phyloP scores from a whole-genome alignment of 2,113 vertebrate species.

The Corydoras sp. region DNA sequence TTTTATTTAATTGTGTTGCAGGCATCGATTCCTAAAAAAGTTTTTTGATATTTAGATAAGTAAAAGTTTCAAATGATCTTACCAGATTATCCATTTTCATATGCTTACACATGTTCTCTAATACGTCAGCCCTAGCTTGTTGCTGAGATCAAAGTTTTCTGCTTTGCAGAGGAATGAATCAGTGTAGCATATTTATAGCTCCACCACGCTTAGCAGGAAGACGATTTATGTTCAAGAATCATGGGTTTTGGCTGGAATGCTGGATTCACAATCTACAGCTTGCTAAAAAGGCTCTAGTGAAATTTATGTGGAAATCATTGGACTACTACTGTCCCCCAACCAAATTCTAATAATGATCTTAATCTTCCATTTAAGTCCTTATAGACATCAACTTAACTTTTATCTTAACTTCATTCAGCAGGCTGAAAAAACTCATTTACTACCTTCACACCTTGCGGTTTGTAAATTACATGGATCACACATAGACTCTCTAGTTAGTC shows the following conservation, averaged over 20 bases:
- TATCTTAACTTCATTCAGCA: too few relatives aligned
- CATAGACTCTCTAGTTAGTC: too few relatives aligned
- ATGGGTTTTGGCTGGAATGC: conserved; percentile 44
- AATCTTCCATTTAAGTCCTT: not conserved
- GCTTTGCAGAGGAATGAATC: conserved; percentile 52
- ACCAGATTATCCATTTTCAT: too few relatives aligned
- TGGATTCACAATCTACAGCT: conserved; percentile 48
- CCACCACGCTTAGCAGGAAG: conserved; percentile 44
- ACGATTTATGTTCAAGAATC: conserved; percentile 53
- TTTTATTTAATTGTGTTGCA: too few relatives aligned
- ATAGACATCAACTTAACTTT: not conserved
- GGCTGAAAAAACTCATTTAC: too few relatives aligned
- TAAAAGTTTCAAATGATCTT: too few relatives aligned
- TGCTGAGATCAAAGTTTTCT: conserved; percentile 24
- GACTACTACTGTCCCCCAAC: not conserved
- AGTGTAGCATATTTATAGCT: conserved; percentile 58
- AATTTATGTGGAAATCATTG: conserved; percentile 45
- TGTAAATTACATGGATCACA: too few relatives aligned
- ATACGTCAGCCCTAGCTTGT: conserved; percentile 1
- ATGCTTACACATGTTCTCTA: not conserved
- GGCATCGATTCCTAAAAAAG: too few relatives aligned
- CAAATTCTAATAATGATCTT: not conserved
- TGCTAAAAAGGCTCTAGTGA: conserved; percentile 58
- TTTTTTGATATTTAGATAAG: too few relatives aligned
- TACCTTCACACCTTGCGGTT: too few relatives aligned